A percentile compares a stretch with the other conserved stretches of the same genome.
Evolutionary conservation across 1,140 invertebrate genomes (phyloP).

Genomic region (Zophobas atratus): DNA sequence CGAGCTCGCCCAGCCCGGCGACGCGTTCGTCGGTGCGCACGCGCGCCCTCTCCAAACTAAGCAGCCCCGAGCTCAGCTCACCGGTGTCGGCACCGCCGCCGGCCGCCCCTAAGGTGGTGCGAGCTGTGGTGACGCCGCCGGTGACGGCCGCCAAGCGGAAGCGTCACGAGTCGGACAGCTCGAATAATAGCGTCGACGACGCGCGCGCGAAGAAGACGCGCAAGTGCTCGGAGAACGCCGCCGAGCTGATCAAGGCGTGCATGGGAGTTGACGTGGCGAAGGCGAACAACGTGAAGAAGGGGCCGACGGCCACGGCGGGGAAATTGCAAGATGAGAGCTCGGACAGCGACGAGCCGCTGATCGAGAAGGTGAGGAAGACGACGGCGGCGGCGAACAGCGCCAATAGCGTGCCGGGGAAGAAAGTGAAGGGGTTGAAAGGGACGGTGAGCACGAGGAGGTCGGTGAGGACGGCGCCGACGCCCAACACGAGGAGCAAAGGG

Average conservation of each 20-base stretch:
- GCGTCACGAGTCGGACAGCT: slow-evolving; percentile 84
- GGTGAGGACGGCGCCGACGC: slow-evolving; percentile 58
- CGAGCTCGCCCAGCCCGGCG: slow-evolving; percentile 64
- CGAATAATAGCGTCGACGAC: slow-evolving; percentile 74
- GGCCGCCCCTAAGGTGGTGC: slow-evolving; percentile 25
- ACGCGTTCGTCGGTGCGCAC: slow-evolving; percentile 72
- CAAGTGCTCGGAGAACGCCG: slow-evolving; percentile 79
- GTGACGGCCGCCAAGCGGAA: slow-evolving; percentile 75
- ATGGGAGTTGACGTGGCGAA: slow-evolving; percentile 73
- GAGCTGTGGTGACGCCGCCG: slow-evolving; percentile 48
- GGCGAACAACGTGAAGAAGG: slow-evolving; percentile 57
- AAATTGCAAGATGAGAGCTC: slow-evolving; percentile 74
- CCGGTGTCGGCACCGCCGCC: slow-evolving; percentile 60
- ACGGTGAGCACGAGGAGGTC: slow-evolving; percentile 63
- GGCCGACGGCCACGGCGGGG: slow-evolving; percentile 51
- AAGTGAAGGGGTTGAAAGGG: slow-evolving; percentile 27
- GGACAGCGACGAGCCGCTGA: slow-evolving; percentile 85
- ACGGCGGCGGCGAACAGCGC: slow-evolving; percentile 53
- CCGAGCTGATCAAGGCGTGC: slow-evolving; percentile 78
- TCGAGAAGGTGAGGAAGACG: slow-evolving; percentile 78
- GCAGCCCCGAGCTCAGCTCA: slow-evolving; percentile 77
- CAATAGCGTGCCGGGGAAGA: slow-evolving; percentile 26
- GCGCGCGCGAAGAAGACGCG: slow-evolving; percentile 68
- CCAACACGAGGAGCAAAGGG: slow-evolving; percentile 65
- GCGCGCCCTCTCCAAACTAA: slow-evolving; percentile 79